A percentile compares a stretch with the other conserved stretches of the same genome.
Evolutionary conservation across 2,113 vertebrate genomes (phyloP).

Genomic region (Lophius piscatorius): DNA sequence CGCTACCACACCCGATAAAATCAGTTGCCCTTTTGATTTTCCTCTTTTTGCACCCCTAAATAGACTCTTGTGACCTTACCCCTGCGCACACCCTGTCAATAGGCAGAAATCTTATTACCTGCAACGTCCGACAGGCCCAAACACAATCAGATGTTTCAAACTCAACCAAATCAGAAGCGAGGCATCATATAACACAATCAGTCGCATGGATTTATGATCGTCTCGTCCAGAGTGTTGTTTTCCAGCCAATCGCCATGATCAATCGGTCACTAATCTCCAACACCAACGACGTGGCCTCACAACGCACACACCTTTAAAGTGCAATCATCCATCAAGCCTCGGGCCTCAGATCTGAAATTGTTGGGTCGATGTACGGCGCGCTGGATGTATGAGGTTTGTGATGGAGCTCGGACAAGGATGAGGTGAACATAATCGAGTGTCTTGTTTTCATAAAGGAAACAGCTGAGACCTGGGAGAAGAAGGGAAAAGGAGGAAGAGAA

Average conservation of each 20-base stretch:
- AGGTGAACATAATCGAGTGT: conserved; percentile 65
- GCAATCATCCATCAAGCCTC: conserved; percentile 56
- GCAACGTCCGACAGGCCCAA: conserved; percentile 51
- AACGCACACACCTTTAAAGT: conserved; percentile 42
- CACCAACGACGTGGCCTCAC: conserved; percentile 7
- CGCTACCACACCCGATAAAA: background rate
- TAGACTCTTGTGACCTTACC: conserved; percentile 2
- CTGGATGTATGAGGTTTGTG: conserved; percentile 57
- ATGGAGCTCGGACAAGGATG: conserved; percentile 48
- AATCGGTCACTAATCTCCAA: conserved; percentile 54
- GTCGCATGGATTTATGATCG: conserved; percentile 57
- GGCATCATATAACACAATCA: conserved; percentile 72
- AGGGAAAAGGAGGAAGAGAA: background rate
- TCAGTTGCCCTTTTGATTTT: background rate
- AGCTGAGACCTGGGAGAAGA: conserved; percentile 65
- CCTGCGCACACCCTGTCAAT: conserved; percentile 24
- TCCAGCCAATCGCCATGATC: conserved; percentile 62
- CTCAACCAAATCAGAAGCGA: conserved; percentile 35
- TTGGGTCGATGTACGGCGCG: conserved; percentile 45
- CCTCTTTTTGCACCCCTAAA: conserved; percentile 1
- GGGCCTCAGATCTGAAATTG: conserved; percentile 58
- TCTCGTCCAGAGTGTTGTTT: conserved; percentile 46
- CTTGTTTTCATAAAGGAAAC: conserved; percentile 74
- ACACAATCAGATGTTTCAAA: conserved; percentile 62
- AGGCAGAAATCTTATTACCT: conserved; percentile 61